A percentile compares a stretch with the other conserved stretches of the same genome.
Conservation (phyloP, 2,888 invertebrate genomes). For the Patella pellucida region DNA sequence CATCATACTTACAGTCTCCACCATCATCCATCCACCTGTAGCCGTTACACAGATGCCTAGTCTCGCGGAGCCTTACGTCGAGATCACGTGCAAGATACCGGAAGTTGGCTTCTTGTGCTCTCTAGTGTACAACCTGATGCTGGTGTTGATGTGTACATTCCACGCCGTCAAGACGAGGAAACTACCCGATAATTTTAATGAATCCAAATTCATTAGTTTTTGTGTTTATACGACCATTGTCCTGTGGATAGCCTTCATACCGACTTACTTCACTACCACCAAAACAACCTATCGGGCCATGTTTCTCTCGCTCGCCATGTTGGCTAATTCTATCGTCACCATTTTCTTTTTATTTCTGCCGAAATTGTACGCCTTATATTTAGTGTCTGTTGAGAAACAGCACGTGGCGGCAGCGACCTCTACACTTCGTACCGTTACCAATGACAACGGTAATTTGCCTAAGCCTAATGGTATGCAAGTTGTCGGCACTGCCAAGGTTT, state of each 20-base stretch:
- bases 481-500: background rate
- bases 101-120: conserved; percentile 42
- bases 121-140: conserved; percentile 47
- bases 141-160: conserved; percentile 49
- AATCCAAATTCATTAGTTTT: conserved; percentile 52
- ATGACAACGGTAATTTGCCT: background rate
- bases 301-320: conserved; percentile 42
- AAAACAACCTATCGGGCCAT: conserved; percentile 37
- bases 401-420: conserved; percentile 13
- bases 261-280: conserved; percentile 48
- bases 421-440: background rate
- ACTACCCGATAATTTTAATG: conserved; percentile 58
- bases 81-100: conserved; percentile 45
- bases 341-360: conserved; percentile 48
- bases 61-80: conserved; percentile 40
- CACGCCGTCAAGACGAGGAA: conserved; percentile 51
- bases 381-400: conserved; percentile 20
- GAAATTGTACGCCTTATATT: conserved; percentile 46
- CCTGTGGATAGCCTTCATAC: conserved; percentile 57
- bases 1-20: conserved; percentile 32
- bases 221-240: conserved; percentile 55
- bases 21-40: conserved; percentile 33
- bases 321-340: conserved; percentile 47
- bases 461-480: background rate
- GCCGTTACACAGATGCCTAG: conserved; percentile 41